Percentiles rank a stretch among this genome's conserved stretches.
phyloP scores from a whole-genome alignment of 2,888 invertebrate genomes.

The Drosophila testacea region DNA sequence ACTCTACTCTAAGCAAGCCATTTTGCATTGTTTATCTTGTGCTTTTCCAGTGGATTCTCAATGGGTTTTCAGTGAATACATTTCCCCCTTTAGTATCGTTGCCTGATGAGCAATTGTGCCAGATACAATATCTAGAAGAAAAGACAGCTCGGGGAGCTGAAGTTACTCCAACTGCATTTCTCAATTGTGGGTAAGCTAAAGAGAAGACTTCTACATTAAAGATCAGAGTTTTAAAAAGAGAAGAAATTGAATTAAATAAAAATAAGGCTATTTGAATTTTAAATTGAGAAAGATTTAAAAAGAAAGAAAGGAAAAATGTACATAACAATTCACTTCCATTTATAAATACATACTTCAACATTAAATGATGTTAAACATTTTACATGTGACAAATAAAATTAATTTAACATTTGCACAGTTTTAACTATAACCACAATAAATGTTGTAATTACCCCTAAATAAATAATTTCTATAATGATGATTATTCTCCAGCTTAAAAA shows the following conservation, averaged over 20 bases:
- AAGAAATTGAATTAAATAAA: background rate
- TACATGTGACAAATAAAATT: no score
- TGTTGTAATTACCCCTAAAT: no score
- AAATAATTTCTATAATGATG: background rate
- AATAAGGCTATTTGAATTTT: no score
- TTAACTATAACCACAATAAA: no score
- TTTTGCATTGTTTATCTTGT: constrained; percentile 55
- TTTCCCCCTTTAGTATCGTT: constrained; percentile 9
- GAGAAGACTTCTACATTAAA: background rate
- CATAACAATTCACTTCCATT: no score
- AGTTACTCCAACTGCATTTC: constrained; percentile 1
- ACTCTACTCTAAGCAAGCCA: constrained; percentile 22
- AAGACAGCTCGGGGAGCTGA: background rate
- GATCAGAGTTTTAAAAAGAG: background rate
- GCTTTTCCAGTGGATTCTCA: constrained; percentile 44
- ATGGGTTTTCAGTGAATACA: constrained; percentile 14
- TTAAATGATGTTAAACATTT: no score
- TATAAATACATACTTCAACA: no score
- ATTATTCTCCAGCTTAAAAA: background rate
- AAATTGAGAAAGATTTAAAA: no score
- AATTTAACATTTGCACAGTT: background rate
- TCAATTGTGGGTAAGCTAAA: background rate
- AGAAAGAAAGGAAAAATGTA: no score
- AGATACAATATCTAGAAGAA: constrained; percentile 34
- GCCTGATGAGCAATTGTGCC: constrained; percentile 55